phyloP scores from a whole-genome alignment of 2,113 vertebrate genomes.

The Phalacrocorax carbo region DNA sequence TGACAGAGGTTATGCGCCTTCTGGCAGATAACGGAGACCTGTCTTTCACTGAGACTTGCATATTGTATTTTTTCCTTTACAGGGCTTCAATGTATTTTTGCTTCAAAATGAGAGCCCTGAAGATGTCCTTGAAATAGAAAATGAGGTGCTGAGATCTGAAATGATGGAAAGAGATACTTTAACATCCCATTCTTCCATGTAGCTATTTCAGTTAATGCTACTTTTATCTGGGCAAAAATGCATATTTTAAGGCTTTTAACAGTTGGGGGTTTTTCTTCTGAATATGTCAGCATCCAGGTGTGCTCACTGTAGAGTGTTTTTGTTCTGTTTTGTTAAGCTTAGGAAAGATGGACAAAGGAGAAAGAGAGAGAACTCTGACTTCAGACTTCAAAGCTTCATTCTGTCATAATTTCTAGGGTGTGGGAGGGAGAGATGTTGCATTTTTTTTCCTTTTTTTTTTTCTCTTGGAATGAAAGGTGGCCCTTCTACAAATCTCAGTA shows the following conservation, averaged over 20 bases:
- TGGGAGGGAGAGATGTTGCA: neutral
- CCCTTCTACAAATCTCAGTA: neutral
- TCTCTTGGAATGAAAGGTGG: neutral
- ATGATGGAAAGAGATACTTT: neutral
- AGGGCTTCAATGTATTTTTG: neutral
- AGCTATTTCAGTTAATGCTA: neutral
- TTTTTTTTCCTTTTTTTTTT: fast-evolving
- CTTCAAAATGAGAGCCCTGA: neutral
- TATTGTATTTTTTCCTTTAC: neutral
- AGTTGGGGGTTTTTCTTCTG: neutral
- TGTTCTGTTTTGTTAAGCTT: neutral
- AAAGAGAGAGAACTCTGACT: neutral
- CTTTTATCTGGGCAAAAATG: neutral
- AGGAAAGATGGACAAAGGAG: neutral
- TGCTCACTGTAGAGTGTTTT: neutral
- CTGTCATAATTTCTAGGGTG: neutral
- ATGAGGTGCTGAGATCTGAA: neutral
- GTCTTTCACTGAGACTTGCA: neutral
- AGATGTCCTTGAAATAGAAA: slow-evolving; percentile 18
- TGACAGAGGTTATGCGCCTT: slow-evolving; percentile 36
- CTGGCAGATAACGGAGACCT: slow-evolving; percentile 6
- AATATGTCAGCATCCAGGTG: neutral
- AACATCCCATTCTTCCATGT: neutral
- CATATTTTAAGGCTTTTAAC: neutral
- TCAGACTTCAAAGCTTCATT: neutral